Evolutionary conservation across 1,140 invertebrate species (phyloP).

Genomic region (Forficula auricularia): DNA sequence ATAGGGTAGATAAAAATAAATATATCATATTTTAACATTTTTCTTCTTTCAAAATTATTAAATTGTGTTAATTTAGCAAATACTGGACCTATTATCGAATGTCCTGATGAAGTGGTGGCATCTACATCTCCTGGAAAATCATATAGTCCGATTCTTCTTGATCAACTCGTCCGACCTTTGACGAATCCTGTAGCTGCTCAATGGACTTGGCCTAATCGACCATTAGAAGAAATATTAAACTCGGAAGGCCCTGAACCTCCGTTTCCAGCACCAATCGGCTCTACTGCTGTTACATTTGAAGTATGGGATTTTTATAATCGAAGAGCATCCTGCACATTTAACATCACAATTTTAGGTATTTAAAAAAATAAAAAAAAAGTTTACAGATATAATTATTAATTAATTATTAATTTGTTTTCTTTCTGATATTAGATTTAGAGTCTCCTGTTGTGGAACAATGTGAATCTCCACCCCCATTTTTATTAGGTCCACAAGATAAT

Average conservation of each 20-base stretch:
- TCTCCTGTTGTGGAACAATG: constrained; percentile 44
- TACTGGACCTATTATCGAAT: too few relatives aligned
- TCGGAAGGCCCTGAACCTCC: constrained; percentile 16
- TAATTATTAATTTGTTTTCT: too few relatives aligned
- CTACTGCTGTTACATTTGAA: constrained; percentile 29
- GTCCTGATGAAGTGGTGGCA: too few relatives aligned
- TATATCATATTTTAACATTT: too few relatives aligned
- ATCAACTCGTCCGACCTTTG: too few relatives aligned
- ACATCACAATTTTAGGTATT: constrained; percentile 31
- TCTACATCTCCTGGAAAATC: too few relatives aligned
- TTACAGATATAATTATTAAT: not conserved
- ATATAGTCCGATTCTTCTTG: too few relatives aligned
- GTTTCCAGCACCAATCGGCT: constrained; percentile 28
- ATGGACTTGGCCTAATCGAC: too few relatives aligned
- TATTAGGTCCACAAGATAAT: constrained; percentile 24
- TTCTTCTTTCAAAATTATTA: too few relatives aligned
- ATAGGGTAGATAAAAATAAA: too few relatives aligned
- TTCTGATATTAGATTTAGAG: constrained; percentile 31
- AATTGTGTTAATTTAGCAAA: too few relatives aligned
- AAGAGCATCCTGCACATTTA: constrained; percentile 33
- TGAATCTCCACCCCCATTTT: constrained; percentile 34
- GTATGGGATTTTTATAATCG: constrained; percentile 35
- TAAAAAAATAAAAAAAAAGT: not conserved
- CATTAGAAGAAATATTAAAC: not conserved
- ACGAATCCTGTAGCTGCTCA: too few relatives aligned